phyloP scores from a whole-genome alignment of 2,113 vertebrate genomes.

The Plecturocebus donacophilus region DNA sequence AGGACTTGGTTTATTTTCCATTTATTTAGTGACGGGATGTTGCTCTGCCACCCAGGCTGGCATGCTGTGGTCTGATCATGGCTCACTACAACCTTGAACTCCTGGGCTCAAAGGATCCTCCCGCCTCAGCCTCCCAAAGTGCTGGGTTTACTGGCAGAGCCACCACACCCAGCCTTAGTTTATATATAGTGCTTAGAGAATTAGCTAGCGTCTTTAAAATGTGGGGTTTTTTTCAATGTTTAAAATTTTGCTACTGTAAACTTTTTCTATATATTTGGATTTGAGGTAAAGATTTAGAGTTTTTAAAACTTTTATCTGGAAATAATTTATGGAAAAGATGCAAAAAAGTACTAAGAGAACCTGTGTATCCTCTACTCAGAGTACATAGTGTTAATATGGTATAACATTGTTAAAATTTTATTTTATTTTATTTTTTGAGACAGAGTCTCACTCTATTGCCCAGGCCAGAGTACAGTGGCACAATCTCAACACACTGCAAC shows the following conservation, averaged over 20 bases:
- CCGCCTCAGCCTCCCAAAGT: no score
- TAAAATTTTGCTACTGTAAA: neutral
- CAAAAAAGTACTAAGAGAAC: neutral
- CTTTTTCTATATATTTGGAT: neutral
- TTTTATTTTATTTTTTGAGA: no score
- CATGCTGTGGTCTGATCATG: no score
- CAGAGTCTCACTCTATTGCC: no score
- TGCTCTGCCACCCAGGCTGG: no score
- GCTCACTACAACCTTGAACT: no score
- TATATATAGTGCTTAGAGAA: neutral
- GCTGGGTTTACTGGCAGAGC: no score
- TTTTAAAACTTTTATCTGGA: neutral
- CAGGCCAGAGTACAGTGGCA: no score
- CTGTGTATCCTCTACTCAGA: neutral
- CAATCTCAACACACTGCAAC: no score
- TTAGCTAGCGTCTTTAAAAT: neutral
- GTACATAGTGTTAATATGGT: neutral
- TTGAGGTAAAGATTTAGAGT: neutral
- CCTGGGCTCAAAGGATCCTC: no score
- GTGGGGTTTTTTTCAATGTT: neutral
- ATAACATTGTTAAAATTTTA: neutral
- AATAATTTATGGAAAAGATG: conserved; percentile 1
- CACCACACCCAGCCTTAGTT: neutral
- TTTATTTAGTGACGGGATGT: no score
- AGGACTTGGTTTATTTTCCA: neutral